These are phyloP conservation scores for Masticophis lateralis DNA, from an alignment of 2,797 vertebrate species.

Conservation along the genomic window DNA sequence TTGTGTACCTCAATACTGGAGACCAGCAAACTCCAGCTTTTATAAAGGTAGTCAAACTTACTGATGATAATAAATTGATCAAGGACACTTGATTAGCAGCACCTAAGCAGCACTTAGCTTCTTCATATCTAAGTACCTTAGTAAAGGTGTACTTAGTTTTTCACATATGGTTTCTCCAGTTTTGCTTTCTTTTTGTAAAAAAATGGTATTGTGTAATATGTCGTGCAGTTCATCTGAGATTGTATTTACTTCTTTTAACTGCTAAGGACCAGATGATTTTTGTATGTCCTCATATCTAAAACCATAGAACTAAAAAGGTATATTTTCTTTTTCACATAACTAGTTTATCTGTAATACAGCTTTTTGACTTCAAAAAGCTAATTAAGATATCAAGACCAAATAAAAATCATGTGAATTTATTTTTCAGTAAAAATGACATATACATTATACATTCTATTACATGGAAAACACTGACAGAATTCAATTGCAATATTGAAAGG, in stretches of 20 bases:
- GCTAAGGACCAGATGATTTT: background rate
- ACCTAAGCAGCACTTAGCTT: background rate
- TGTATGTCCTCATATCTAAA: background rate
- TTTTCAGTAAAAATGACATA: slow-evolving; percentile 9
- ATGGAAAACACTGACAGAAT: background rate
- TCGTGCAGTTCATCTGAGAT: background rate
- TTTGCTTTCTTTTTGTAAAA: background rate
- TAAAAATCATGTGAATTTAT: background rate
- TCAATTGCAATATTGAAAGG: background rate
- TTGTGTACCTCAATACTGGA: background rate
- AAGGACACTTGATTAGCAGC: background rate
- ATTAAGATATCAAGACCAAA: background rate
- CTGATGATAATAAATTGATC: background rate
- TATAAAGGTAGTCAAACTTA: background rate
- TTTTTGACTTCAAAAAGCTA: background rate
- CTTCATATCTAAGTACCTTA: background rate
- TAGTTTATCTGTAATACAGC: background rate
- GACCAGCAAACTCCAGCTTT: background rate
- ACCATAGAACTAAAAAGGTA: background rate
- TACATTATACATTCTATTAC: background rate
- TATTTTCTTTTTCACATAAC: background rate
- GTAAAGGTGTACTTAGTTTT: background rate
- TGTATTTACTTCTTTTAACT: background rate
- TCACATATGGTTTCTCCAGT: background rate
- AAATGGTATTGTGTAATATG: background rate